Evolutionary conservation across 2,888 invertebrate species (phyloP), one percentile per base, ranked within the genome.

Genomic region (Lacanobia oleracea): DNA sequence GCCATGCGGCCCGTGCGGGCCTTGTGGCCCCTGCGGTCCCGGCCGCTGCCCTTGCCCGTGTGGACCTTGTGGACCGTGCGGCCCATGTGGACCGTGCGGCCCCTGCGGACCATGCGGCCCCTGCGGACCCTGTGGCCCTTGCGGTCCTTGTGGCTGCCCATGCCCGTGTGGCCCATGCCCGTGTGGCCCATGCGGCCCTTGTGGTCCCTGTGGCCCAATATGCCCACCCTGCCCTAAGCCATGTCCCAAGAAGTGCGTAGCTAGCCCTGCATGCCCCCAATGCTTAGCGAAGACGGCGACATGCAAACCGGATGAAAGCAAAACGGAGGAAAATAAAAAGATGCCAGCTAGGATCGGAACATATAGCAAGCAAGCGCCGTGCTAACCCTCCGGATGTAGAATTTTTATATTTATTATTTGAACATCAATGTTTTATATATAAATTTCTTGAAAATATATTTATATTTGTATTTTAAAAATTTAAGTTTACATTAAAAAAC

Each of bases 251-350:
- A 81, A 81, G 21, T 80, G 80, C 61, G 51, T 59, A 60, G 72
- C 81, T 6, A 54, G 21, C 37, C 43, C 67, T 27, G 0, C n/a
- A 1, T 80, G 80, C 50, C 60, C 80, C 3, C 54, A 59, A 33
- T 80, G 80, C 54, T 27, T 77, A 23, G 64, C 64, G 43, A 76
- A 69, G 60, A 3, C 59, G 9, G 18, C 21, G 27, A 2, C 72
- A 12, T 10, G 10, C 56, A 77, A 67, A 64, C 3, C 12, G 27
- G 86, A 87, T 3, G 85, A 85, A 16, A 27, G 23, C 9, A 91
- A 90, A 69, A 86, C 85, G n/a, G 87, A 88, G 2, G 84, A 86
- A 1, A 86, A 85, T 56, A 89, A 85, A 56, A 88, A 88, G 21
- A 73, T 86, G 0, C 63, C 86, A 4, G 69, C 87, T 1, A 84